A percentile compares a stretch with the other conserved stretches of the same genome.
Evolutionary conservation across 1,140 invertebrate genomes (phyloP).

Genomic region (Drosophila aff.): DNA sequence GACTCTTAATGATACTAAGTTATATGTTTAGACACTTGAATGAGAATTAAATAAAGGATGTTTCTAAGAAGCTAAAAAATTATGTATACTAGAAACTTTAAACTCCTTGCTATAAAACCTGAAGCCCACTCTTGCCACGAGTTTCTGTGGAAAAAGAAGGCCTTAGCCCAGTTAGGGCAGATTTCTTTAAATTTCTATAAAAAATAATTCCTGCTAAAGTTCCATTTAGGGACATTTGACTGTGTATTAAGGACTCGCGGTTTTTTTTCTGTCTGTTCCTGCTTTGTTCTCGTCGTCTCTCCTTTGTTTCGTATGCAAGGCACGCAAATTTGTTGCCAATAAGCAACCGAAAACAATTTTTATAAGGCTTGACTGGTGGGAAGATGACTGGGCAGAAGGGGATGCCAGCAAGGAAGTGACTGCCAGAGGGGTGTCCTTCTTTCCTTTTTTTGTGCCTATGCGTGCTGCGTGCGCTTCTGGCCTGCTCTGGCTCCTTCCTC

Average conservation of each 20-base stretch:
- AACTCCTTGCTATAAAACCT: no score
- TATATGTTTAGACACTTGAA: background rate
- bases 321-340: conserved; percentile 79
- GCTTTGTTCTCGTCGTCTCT: conserved; percentile 4
- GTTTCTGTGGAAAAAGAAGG: background rate
- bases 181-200: background rate
- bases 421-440: conserved; percentile 32
- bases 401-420: background rate
- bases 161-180: fast-evolving
- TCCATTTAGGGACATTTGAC: background rate
- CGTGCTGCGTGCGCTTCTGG: conserved; percentile 65
- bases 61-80: background rate
- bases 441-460: conserved; percentile 57
- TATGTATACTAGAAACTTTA: background rate
- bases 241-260: background rate
- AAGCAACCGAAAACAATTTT: conserved; percentile 77
- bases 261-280: conserved; percentile 4
- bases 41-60: background rate
- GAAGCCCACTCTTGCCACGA: no score
- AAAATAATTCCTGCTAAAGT: background rate
- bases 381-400: conserved; percentile 23
- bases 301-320: conserved; percentile 60
- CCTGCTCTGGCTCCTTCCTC: conserved; percentile 10
- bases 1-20: background rate
- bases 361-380: conserved; percentile 47